A percentile compares a stretch with the other conserved stretches of the same genome.
phyloP scores from a whole-genome alignment of 2,888 invertebrate species.

The Metallyticus violacea region DNA sequence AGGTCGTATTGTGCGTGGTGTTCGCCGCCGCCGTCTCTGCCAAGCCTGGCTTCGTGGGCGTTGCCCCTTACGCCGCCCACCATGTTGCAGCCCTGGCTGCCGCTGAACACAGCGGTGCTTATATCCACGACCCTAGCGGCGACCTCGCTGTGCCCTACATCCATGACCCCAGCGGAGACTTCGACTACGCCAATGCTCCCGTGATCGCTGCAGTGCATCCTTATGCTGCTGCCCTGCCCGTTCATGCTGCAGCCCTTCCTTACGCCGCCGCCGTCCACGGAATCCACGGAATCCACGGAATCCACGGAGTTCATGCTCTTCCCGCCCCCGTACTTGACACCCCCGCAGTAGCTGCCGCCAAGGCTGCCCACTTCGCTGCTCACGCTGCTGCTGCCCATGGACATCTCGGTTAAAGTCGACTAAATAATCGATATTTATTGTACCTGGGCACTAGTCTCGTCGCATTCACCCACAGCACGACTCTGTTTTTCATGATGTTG shows the following conservation, averaged over 20 bases:
- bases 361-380: background rate
- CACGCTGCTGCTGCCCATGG: background rate
- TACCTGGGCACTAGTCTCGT: background rate
- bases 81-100: background rate
- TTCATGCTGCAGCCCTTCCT: too few relatives aligned
- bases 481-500: background rate
- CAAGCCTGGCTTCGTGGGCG: background rate
- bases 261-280: background rate
- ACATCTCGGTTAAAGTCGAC: background rate
- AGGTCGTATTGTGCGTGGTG: background rate
- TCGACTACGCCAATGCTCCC: background rate
- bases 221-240: background rate
- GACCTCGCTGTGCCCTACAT: background rate
- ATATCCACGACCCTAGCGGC: background rate
- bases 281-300: background rate
- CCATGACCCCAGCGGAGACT: background rate
- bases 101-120: background rate
- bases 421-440: background rate
- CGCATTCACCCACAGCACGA: background rate
- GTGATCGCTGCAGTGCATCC: background rate
- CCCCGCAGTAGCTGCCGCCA: background rate
- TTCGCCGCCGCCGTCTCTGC: background rate
- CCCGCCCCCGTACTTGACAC: background rate
- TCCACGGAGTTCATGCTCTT: background rate
- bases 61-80: background rate